Conservation (phyloP, 2,797 vertebrate species). For the Danio jaintianensis region DNA sequence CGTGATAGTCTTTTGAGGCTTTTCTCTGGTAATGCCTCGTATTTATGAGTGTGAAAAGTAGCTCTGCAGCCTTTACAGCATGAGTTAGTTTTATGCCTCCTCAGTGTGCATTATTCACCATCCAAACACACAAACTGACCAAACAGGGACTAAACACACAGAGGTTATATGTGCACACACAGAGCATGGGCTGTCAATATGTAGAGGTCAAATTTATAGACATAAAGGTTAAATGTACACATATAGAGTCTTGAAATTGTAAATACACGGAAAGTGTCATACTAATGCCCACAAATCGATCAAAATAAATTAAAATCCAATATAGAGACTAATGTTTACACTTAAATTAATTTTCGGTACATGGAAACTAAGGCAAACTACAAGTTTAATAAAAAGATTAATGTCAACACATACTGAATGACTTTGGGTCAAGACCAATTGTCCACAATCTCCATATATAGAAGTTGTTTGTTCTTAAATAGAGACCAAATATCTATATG, state of each 20-base stretch:
- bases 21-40: conserved; percentile 26
- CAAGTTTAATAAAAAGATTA: neutral
- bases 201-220: neutral
- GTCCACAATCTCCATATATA: neutral
- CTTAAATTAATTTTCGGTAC: neutral
- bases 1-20: conserved; percentile 35
- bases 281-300: neutral
- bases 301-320: neutral
- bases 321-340: neutral
- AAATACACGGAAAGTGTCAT: too few species aligned
- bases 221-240: neutral
- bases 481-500: neutral
- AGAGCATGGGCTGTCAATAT: neutral
- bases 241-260: too few species aligned
- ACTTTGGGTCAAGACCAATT: neutral
- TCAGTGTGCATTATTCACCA: conserved; percentile 22
- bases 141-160: conserved; percentile 6
- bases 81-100: conserved; percentile 1
- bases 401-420: neutral
- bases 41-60: conserved; percentile 22
- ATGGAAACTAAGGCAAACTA: neutral
- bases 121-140: conserved; percentile 25
- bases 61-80: conserved; percentile 21
- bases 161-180: neutral
- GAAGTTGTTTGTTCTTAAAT: neutral